A percentile compares a stretch with the other conserved stretches of the same genome.
phyloP scores from a whole-genome alignment of 2,888 invertebrate genomes.

The Dichetophora obliterata region DNA sequence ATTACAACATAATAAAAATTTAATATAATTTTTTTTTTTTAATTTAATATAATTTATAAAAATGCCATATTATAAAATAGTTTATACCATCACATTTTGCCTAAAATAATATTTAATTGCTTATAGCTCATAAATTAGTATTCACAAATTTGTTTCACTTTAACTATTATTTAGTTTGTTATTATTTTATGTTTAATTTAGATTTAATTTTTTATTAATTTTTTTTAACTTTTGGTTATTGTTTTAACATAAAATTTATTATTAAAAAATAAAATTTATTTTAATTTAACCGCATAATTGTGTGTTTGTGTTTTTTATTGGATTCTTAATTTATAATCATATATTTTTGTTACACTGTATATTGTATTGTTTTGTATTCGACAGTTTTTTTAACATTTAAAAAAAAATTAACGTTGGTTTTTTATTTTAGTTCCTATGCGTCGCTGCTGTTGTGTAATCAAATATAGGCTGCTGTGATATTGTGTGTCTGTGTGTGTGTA shows the following conservation, averaged over 20 bases:
- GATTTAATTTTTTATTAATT: background rate
- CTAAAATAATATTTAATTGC: too few relatives aligned
- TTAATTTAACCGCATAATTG: background rate
- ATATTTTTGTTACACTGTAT: background rate
- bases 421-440: background rate
- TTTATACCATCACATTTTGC: too few relatives aligned
- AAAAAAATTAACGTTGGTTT: slow-evolving; percentile 7
- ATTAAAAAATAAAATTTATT: background rate
- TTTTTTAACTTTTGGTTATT: background rate
- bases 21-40: too few relatives aligned
- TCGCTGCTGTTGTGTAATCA: background rate
- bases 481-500: background rate
- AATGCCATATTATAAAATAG: too few relatives aligned
- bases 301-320: slow-evolving; percentile 7
- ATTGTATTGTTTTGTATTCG: background rate
- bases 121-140: background rate
- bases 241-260: background rate
- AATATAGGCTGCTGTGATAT: background rate
- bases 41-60: too few relatives aligned
- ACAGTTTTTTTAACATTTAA: background rate
- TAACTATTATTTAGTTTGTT: background rate
- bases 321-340: background rate
- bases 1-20: too few relatives aligned
- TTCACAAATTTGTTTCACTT: background rate
- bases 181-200: background rate